Evolutionary conservation across 2,888 invertebrate genomes (phyloP), one percentile per base, ranked within the genome.

Genomic region (Cordilura impudica): DNA sequence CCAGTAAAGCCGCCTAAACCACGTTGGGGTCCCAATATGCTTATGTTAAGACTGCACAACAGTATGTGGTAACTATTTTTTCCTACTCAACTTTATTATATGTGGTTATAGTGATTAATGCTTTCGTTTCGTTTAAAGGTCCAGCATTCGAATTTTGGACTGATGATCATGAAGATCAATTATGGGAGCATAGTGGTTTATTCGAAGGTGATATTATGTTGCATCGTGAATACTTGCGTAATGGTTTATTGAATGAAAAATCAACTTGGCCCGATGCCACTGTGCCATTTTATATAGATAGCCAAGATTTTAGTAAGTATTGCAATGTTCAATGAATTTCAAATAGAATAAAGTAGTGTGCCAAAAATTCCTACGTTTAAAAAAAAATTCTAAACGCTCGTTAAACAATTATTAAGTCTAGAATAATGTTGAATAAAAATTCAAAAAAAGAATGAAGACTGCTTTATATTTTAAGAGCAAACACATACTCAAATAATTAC

Each of bases 181-280:
- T 91, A 16, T 92, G 92, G 92, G 92, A 92, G 83, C 87, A 91
- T 56, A 91, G 91, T 82, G 92, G 92, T 2, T 87, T 91, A 39
- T 91, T 91, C 83, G 92, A 93, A 85, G 93, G 93, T 53, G 93
- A 93, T 84, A 93, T 93, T 63, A 91, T 92, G 91, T 81, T 90
- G 18, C 86, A 90, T 81, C 87, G 89, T 1, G 87, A 88, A 53
- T 82, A 86, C 16, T 16, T 86, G 21, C 85, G 88, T 71, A 91
- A 91, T 81, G 92, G 91, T 2, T 83, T 92, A 53, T 82, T 91
- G 14, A 90, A 91, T 72, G 88, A 89, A 26, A 87, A 88, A 2
- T 85, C 87, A 35, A 90, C 91, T 81, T 93, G 93, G 93, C 89
- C 90, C 0, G 89, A 90, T 56, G 92, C 91, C n/a, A 87, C 90